Evolutionary conservation across 2,797 vertebrate species (phyloP).

Genomic region (Sandelia bainsii): DNA sequence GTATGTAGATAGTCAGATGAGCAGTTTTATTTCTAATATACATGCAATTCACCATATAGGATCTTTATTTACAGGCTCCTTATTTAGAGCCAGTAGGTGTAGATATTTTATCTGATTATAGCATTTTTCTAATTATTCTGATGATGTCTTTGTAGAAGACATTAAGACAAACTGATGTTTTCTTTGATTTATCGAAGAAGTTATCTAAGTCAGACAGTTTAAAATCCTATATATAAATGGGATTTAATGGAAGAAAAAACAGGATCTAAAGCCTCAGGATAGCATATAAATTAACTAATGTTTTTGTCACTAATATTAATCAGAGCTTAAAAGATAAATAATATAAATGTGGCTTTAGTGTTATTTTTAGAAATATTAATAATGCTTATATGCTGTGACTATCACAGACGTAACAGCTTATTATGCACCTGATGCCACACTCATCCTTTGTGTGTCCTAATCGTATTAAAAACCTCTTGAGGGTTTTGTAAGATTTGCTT

Average conservation of each 20-base stretch:
- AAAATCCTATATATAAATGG: not conserved
- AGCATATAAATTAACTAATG: conserved; percentile 36
- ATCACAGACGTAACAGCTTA: conserved; percentile 38
- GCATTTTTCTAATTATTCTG: not conserved
- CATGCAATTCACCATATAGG: conserved; percentile 3
- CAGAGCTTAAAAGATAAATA: conserved; percentile 39
- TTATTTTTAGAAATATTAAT: conserved; percentile 29
- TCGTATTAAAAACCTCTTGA: conserved; percentile 30
- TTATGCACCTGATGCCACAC: conserved; percentile 5
- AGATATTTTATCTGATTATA: not conserved
- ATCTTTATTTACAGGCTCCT: not conserved
- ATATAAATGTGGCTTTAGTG: conserved; percentile 54
- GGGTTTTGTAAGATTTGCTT: conserved; percentile 12
- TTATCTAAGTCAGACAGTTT: not conserved
- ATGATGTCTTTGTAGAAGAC: not conserved
- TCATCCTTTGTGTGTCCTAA: conserved; percentile 23
- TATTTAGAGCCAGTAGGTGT: conserved; percentile 10
- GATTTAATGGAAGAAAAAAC: conserved; percentile 7
- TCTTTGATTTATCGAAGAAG: not conserved
- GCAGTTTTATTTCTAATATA: not conserved
- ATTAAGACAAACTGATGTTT: not conserved
- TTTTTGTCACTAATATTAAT: conserved; percentile 41
- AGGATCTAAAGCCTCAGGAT: conserved; percentile 56
- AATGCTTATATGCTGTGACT: conserved; percentile 46
- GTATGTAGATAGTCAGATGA: conserved; percentile 1